Base-by-base conservation (phyloP, 2,888 invertebrate genomes). In the Pecten maximus region DNA sequence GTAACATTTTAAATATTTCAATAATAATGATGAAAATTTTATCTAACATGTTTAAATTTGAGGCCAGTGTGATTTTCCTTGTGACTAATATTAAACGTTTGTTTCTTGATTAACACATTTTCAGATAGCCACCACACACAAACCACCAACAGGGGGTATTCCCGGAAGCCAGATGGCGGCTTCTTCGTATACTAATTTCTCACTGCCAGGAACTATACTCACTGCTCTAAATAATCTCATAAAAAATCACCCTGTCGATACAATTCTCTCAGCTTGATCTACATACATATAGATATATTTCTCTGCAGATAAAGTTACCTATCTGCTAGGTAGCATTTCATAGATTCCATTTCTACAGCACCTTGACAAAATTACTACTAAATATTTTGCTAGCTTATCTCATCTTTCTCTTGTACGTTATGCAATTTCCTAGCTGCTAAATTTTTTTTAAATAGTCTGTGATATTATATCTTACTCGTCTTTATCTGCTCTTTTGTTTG, bases 141-240 rank as follows among this genome's bases (percentile, higher is more conserved):
- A 94, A 96, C 96, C 88, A 97, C 96, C 54, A 97, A 97, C 94
- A 94, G 95, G 88, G 97, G 97, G 39, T 97, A 95, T 92, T 95
- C 96, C 28, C 93, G 97, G 90, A 97, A 97, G 93, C 96, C 96
- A 28, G 96, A 97, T 93, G 97, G 97, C 44, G 96, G 97, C 89
- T 96, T 96, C 93, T 97, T 96, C 93, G 94, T 95, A 39, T 94
- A 95, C 44, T 96, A 95, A 94, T 87, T 54, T 89, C 60, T 40
- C 89, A 87, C 88, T 40, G 87, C 54, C 23, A 40, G 19, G 10
- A 10, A 16, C 44, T 87, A 15, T 40, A 87, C 87, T 87, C 87
- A 87, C 44, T 23, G n/a, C n/a, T 86, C 44, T 74, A 10, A 28
- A 2, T 35, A 35, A 74, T 74, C 74, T 74, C 28, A 19, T 74